Conservation (phyloP, 2,888 invertebrate genomes). For the Ophion costatus region DNA sequence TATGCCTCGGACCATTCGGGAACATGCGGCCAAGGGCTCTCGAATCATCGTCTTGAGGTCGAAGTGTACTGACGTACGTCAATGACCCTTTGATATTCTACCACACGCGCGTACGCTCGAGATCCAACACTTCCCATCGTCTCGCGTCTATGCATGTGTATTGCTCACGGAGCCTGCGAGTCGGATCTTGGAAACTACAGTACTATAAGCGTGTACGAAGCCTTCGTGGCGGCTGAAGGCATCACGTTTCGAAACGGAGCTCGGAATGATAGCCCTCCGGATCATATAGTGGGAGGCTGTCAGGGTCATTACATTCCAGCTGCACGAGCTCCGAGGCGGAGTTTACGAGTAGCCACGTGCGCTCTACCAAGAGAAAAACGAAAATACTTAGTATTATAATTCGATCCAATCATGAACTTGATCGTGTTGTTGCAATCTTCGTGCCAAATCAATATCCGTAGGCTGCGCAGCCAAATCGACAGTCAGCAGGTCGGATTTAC, state of each 20-base stretch:
- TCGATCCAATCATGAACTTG: slow-evolving; percentile 9
- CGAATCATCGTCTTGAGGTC: slow-evolving; percentile 56
- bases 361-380: slow-evolving; percentile 50
- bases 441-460: not conserved
- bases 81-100: slow-evolving; percentile 73
- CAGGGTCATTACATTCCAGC: slow-evolving; percentile 73
- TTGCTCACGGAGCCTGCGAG: not conserved
- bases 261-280: slow-evolving; percentile 54
- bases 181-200: slow-evolving; percentile 19
- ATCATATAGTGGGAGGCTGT: slow-evolving; percentile 69
- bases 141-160: not conserved
- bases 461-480: not conserved
- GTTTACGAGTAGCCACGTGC: slow-evolving; percentile 59
- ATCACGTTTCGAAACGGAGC: slow-evolving; percentile 59
- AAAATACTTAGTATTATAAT: slow-evolving; percentile 42
- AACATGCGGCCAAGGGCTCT: slow-evolving; percentile 26
- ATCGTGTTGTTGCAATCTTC: slow-evolving; percentile 22
- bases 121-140: not conserved
- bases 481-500: slow-evolving; percentile 7
- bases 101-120: slow-evolving; percentile 56
- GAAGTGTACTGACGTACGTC: slow-evolving; percentile 66
- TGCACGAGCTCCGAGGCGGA: slow-evolving; percentile 58
- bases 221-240: slow-evolving; percentile 49
- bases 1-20: not conserved
- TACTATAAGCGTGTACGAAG: slow-evolving; percentile 15